Percentiles rank a stretch among this genome's conserved stretches.
Evolutionary conservation across 2,888 invertebrate genomes (phyloP).

Genomic region (Erannis defoliaria): DNA sequence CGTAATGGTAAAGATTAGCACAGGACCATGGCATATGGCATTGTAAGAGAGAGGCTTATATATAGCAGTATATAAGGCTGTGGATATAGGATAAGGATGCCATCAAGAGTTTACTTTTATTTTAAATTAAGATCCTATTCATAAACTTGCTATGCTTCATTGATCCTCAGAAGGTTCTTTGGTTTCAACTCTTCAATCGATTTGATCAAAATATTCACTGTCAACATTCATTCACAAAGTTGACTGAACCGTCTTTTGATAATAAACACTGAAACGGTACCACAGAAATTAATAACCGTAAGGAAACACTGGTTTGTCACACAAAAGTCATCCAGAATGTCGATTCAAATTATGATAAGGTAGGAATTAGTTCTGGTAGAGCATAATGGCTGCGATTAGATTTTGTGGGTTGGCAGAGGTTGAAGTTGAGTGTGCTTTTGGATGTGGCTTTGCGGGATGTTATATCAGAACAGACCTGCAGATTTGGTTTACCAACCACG

Average conservation of each 20-base stretch:
- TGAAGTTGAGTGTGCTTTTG: constrained; percentile 46
- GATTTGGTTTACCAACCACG: too few species aligned
- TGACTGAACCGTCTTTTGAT: constrained; percentile 67
- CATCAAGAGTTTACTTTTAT: too few species aligned
- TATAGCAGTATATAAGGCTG: too few species aligned
- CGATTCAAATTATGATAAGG: constrained; percentile 86
- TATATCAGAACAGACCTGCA: too few species aligned
- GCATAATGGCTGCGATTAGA: constrained; percentile 80
- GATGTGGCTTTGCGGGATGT: constrained; percentile 54
- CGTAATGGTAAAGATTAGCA: too few species aligned
- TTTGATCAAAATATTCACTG: neutral
- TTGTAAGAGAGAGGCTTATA: too few species aligned
- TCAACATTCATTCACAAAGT: constrained; percentile 45
- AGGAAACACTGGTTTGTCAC: constrained; percentile 84
- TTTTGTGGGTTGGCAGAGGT: constrained; percentile 55
- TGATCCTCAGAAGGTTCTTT: too few species aligned
- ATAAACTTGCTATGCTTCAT: too few species aligned
- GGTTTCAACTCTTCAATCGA: too few species aligned
- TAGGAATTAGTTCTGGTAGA: constrained; percentile 84
- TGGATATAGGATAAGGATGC: too few species aligned
- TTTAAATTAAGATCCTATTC: too few species aligned
- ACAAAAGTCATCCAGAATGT: constrained; percentile 81
- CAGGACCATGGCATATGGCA: too few species aligned
- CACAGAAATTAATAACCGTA: constrained; percentile 83
- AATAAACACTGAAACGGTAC: constrained; percentile 66